These are phyloP conservation scores for Onthophagus taurus DNA, from an alignment of 1,140 invertebrate species.

Conservation along the genomic window DNA sequence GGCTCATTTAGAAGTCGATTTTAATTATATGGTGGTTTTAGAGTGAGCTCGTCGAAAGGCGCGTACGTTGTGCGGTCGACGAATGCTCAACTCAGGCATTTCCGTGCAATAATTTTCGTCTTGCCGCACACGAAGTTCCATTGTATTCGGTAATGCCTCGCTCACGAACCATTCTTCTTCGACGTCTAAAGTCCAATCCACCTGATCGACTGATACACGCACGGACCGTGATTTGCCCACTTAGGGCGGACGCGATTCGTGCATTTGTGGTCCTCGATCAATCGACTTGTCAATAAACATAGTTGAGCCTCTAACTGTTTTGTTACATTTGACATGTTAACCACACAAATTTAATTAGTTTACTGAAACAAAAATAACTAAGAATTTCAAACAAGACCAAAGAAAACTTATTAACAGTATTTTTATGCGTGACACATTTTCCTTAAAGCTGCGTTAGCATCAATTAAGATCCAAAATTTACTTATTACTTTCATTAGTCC, in stretches of 20 bases:
- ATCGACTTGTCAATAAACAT: too few relatives aligned
- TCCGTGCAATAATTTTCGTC: slow-evolving; percentile 17
- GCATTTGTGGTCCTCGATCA: too few relatives aligned
- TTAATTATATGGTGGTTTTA: too few relatives aligned
- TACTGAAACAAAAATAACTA: background rate
- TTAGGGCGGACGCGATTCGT: background rate
- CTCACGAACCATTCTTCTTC: slow-evolving; percentile 20
- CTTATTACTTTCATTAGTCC: background rate
- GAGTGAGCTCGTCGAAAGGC: too few relatives aligned
- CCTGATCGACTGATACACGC: background rate
- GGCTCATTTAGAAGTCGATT: too few relatives aligned
- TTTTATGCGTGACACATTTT: background rate
- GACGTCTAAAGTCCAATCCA: slow-evolving; percentile 20
- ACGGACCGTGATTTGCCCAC: background rate
- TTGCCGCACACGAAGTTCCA: slow-evolving; percentile 20
- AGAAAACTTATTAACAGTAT: too few relatives aligned
- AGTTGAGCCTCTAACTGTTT: background rate
- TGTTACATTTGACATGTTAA: too few relatives aligned
- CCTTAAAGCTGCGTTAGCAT: background rate
- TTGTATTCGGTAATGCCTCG: slow-evolving; percentile 18
- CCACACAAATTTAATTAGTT: background rate
- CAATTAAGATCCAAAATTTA: background rate
- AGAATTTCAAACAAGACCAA: too few relatives aligned
- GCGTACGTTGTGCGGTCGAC: too few relatives aligned
- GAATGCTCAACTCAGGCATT: too few relatives aligned